phyloP scores from a whole-genome alignment of 1,140 invertebrate species.

The Cyclargus thomasi region DNA sequence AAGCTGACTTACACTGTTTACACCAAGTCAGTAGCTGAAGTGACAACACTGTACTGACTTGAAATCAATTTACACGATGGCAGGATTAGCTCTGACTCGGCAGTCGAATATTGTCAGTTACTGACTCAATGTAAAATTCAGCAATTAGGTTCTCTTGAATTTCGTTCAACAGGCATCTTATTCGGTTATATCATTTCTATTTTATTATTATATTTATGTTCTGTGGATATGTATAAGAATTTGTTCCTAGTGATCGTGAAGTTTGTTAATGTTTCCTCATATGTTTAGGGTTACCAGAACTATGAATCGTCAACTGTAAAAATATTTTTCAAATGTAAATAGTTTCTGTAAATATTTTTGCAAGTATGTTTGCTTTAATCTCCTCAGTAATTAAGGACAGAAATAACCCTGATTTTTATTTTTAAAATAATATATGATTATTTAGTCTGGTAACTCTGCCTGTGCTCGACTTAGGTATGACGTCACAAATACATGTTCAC shows the following conservation, averaged over 20 bases:
- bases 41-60: no score
- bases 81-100: no score
- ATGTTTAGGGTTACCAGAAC: background rate
- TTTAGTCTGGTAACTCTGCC: background rate
- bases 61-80: no score
- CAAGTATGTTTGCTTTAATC: background rate
- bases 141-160: no score
- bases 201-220: no score
- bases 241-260: conserved; percentile 33
- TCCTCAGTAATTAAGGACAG: background rate
- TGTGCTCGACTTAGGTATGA: background rate
- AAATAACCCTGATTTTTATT: background rate
- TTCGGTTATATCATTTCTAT: no score
- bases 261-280: conserved; percentile 28
- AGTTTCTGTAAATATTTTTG: background rate
- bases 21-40: no score
- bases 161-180: no score
- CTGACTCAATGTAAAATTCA: no score
- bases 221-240: conserved; percentile 21
- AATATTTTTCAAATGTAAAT: background rate
- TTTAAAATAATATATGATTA: background rate
- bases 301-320: background rate
- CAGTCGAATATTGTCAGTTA: no score
- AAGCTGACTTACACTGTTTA: no score
- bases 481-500: conserved; percentile 33